These are phyloP conservation scores for Enteromius treurensis DNA, from an alignment of 2,797 vertebrate genomes.

Conservation along the genomic window DNA sequence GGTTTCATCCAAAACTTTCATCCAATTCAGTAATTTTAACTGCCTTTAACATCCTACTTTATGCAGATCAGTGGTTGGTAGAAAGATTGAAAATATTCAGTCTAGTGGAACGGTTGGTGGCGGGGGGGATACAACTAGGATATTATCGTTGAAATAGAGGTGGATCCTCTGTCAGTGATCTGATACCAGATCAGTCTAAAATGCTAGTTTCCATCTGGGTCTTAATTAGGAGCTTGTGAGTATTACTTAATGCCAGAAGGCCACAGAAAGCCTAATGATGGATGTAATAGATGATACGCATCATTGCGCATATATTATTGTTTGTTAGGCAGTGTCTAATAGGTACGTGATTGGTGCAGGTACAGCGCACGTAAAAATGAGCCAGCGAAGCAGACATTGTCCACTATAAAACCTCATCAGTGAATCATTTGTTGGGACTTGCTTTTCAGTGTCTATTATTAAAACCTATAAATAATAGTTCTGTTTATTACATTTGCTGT, in stretches of 20 bases:
- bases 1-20: background rate
- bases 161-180: background rate
- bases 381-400: background rate
- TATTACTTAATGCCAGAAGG: constrained; percentile 37
- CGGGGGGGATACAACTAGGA: too few species aligned
- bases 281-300: constrained; percentile 43
- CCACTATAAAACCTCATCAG: constrained; percentile 15
- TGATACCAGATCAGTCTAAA: background rate
- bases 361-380: constrained; percentile 10
- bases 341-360: constrained; percentile 19
- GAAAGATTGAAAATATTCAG: background rate
- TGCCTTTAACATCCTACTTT: background rate
- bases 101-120: background rate
- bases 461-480: constrained; percentile 23
- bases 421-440: background rate
- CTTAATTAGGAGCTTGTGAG: background rate
- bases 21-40: background rate
- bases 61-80: background rate
- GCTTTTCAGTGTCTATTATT: background rate
- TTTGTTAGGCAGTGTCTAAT: constrained; percentile 29
- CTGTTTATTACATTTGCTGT: constrained; percentile 23
- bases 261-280: constrained; percentile 32
- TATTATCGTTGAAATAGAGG: background rate
- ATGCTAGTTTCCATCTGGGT: background rate
- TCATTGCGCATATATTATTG: constrained; percentile 51